Base-by-base conservation (phyloP, 2,888 invertebrate genomes). In the Drosophila buzzatii region DNA sequence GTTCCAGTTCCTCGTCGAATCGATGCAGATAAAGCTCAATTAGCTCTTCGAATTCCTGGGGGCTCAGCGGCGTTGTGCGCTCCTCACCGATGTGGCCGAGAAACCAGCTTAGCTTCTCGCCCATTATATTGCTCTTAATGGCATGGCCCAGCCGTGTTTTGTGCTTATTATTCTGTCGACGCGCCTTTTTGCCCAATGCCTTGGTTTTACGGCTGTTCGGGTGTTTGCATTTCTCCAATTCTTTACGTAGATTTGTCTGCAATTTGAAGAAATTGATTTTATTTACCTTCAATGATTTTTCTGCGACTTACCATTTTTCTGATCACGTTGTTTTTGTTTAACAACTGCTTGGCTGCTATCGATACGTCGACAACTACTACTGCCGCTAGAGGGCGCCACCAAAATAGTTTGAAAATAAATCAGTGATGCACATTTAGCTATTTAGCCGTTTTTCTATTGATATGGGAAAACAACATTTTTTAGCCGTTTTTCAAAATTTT, bases 171-270 rank as follows among this genome's bases (percentile, higher is more conserved):
- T 93, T 93, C 60, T 92, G 91, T 0, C 92, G 96, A 77, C 95
- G 95, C 9, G 95, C 94, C 92, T 96, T 95, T 91, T 96, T 96
- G 3, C 95, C 94, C 23, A 97, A 92, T 10, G 96, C 95, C 74
- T 95, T 94, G 0, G 97, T 96, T 93, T 97, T 97, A 77, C 98
- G 94, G 85, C 97, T 97, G 92, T 97, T 97, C 1, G 98, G 98
- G 93, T 98, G 98, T 89, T 96, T 96, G 61, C 95, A 94, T 92
- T 95, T 95, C 35, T 92, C 91, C n/a, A 94, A 76, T 70, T 94
- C 93, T 79, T 94, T 94, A 23, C 91, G 91, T 18, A 94, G 74
- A 82, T 94, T 94, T 0, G 93, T 93, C 94, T 94, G 59, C 0
- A 47, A 53, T 27, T 35, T 9, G 1, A 16, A 3, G 12, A n/a